Base-by-base conservation (phyloP, 37 sponge, comb jelly and placozoan genomes). In the Ephydatia muelleri region DNA sequence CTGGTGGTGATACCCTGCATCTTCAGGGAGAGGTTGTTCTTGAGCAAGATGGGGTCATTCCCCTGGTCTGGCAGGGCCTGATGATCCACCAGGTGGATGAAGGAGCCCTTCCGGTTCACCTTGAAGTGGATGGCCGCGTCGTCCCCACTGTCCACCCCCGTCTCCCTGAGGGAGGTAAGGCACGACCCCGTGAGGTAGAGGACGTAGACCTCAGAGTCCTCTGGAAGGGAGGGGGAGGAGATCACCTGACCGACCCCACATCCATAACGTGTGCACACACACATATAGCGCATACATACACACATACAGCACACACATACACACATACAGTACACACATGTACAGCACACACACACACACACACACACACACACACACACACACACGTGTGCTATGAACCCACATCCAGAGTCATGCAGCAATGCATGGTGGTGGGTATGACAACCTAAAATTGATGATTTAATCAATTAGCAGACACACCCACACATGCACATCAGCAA, bases 1-100 rank as follows among this genome's bases (percentile, higher is more conserved):
- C 78, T 81, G 30, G 94, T 93, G 19, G 87, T 83, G 64, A 89
- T 90, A 0, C 88, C 88, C 2, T 93, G 94, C 67, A 80, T 85
- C 77, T 79, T 80, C 65, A 93, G 72, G 31, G 84, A 89, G 32
- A 84, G 77, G 29, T 29, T 67, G 33, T 83, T 35, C 29, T 90
- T 73, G 28, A 93, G 85, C 34, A 82, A 76, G 27, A 90, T 87
- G 23, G 90, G 85, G 16, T 84, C 73, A 0, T 65, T 1, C 9
- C 93, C 90, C 70, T 87, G 91, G 68, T 93, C 94, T 39, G 90
- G 81, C n/a, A 85, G 70, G 4, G 47, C 22, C 75, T 74, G 85
- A 31, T 65, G 40, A 65, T 84, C 82, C 83, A 89, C 81, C 19
- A 87, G 43, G 37, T 87, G 82, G 27, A 67, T 64, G 66, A 87